Evolutionary conservation across 2,888 invertebrate genomes (phyloP).

Genomic region (Gymnoscelis rufifasciata): DNA sequence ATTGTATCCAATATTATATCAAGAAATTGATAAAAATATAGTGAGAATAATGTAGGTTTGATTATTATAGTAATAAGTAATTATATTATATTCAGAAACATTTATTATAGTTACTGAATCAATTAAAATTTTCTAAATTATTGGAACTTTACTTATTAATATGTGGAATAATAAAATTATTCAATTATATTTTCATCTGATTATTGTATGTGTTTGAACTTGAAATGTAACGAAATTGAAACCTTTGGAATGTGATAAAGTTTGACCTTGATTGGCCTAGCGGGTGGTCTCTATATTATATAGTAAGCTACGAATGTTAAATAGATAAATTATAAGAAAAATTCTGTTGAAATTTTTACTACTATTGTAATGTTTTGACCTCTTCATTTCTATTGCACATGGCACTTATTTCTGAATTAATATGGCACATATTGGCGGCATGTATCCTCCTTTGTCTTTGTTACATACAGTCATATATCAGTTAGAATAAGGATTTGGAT

Average conservation of each 20-base stretch:
- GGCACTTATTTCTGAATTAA: conserved; percentile 41
- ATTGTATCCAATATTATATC: conserved; percentile 13
- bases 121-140: conserved; percentile 31
- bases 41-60: conserved; percentile 39
- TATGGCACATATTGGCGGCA: conserved; percentile 36
- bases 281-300: conserved; percentile 22
- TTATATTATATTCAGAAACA: conserved; percentile 21
- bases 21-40: conserved; percentile 33
- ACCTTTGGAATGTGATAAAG: conserved; percentile 46
- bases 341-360: conserved; percentile 12
- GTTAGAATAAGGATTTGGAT: conserved; percentile 28
- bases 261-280: conserved; percentile 51
- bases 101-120: conserved; percentile 35
- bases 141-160: conserved; percentile 47
- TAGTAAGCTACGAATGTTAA: conserved; percentile 9
- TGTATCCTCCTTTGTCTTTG: conserved; percentile 35
- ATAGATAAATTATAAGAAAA: conserved; percentile 9
- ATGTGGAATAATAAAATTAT: conserved; percentile 52
- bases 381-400: conserved; percentile 37
- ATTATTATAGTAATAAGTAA: conserved; percentile 23
- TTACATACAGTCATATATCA: conserved; percentile 24
- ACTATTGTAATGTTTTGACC: conserved; percentile 17
- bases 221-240: conserved; percentile 39
- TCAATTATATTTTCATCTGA: conserved; percentile 37
- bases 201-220: conserved; percentile 25